Conservation (phyloP, 2,888 invertebrate species). For the Rhimphoctona megacephalus region DNA sequence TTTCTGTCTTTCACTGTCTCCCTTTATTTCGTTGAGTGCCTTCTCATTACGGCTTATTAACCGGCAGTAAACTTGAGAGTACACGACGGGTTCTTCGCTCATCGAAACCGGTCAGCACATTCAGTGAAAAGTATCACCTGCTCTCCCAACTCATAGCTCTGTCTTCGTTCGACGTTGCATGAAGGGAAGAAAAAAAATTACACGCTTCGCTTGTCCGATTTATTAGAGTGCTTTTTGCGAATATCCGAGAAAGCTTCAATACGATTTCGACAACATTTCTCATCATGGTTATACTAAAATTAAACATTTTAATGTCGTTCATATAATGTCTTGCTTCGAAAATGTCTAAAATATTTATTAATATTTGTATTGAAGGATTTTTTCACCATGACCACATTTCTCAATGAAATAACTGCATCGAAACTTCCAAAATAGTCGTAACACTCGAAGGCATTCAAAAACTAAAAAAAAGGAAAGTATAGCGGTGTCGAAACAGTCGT, state of each 20-base stretch:
- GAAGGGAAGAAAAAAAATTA: slow-evolving; percentile 16
- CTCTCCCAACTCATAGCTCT: slow-evolving; percentile 67
- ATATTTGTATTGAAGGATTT: not conserved
- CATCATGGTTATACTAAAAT: not conserved
- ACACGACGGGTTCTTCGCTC: slow-evolving; percentile 62
- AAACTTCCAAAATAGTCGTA: not conserved
- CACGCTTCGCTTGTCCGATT: slow-evolving; percentile 29
- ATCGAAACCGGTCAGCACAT: slow-evolving; percentile 77
- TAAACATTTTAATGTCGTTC: not conserved
- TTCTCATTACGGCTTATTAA: slow-evolving; percentile 81
- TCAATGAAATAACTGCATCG: not conserved
- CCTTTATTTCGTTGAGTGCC: slow-evolving; percentile 59
- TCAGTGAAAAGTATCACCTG: slow-evolving; percentile 77
- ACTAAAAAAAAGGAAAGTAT: not conserved
- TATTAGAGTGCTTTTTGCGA: slow-evolving; percentile 13
- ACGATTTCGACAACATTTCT: not conserved
- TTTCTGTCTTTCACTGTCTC: slow-evolving; percentile 22
- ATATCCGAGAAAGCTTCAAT: not conserved
- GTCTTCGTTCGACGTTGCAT: slow-evolving; percentile 59
- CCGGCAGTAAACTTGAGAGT: slow-evolving; percentile 77
- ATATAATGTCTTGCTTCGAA: not conserved
- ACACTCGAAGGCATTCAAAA: not conserved
- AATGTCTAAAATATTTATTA: not conserved
- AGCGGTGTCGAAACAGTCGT: not conserved
- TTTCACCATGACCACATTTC: not conserved